Percentiles rank a stretch among this genome's conserved stretches.
phyloP scores from a whole-genome alignment of 2,888 invertebrate genomes.

The Lamellibrachia satsuma region DNA sequence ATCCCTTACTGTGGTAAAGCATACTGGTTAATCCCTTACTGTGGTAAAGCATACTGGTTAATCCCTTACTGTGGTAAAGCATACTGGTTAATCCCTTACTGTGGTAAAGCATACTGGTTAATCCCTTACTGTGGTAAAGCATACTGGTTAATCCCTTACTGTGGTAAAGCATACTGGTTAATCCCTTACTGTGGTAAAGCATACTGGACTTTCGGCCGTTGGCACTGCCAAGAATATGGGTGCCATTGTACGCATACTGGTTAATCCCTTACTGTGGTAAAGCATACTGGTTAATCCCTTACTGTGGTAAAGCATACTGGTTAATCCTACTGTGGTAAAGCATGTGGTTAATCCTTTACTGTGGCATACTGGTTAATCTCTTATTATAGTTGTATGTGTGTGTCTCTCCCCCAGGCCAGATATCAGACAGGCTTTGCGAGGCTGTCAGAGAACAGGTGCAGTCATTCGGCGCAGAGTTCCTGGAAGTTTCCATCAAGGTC shows the following conservation, averaged over 20 bases:
- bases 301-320: too few relatives aligned
- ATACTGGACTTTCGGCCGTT: slow-evolving; percentile 85
- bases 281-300: too few relatives aligned
- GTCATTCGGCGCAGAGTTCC: slow-evolving; percentile 87
- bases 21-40: neutral
- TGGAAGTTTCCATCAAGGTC: slow-evolving; percentile 80
- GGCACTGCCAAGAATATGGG: slow-evolving; percentile 89
- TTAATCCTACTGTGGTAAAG: too few relatives aligned
- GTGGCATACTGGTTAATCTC: neutral
- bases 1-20: neutral
- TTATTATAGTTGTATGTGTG: neutral
- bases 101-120: neutral
- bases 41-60: neutral
- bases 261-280: too few relatives aligned
- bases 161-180: neutral
- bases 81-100: neutral
- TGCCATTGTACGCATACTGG: slow-evolving; percentile 84
- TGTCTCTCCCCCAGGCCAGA: slow-evolving; percentile 74
- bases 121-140: neutral
- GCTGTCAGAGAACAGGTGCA: slow-evolving; percentile 75
- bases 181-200: too few relatives aligned
- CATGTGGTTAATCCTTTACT: too few relatives aligned
- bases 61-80: neutral
- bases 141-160: neutral
- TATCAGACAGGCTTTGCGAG: slow-evolving; percentile 86